Conservation (phyloP, 2,113 vertebrate genomes). For the Alethe castanea region DNA sequence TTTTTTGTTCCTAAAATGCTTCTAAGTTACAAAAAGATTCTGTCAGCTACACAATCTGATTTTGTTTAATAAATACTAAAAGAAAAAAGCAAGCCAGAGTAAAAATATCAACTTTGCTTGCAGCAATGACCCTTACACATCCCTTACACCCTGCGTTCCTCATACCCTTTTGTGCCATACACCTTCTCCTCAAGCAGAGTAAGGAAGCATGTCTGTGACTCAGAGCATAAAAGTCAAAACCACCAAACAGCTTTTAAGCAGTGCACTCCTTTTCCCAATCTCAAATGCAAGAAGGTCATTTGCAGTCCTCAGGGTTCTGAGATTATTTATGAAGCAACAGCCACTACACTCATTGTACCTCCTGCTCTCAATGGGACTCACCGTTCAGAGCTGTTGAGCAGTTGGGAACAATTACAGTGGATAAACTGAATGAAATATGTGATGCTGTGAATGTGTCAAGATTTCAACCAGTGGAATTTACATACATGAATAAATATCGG, state of each 20-base stretch:
- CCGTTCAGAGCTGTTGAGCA: constrained; percentile 63
- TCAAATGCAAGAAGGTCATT: constrained; percentile 11
- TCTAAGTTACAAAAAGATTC: background rate
- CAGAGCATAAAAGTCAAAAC: background rate
- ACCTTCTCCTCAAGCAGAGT: background rate
- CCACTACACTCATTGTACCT: constrained; percentile 17
- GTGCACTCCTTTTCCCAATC: background rate
- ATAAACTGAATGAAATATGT: constrained; percentile 68
- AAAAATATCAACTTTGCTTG: background rate
- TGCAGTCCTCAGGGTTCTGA: constrained; percentile 18
- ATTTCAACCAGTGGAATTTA: constrained; percentile 62
- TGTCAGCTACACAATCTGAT: background rate
- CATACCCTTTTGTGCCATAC: background rate
- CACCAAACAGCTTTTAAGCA: background rate
- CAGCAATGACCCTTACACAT: background rate
- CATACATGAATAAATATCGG: constrained; percentile 70
- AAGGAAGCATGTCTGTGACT: background rate
- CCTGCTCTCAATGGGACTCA: constrained; percentile 59
- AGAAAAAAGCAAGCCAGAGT: background rate
- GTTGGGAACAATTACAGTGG: constrained; percentile 69
- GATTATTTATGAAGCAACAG: constrained; percentile 61
- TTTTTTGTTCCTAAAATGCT: background rate
- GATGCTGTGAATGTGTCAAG: constrained; percentile 59
- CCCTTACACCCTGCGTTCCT: rapidly evolving
- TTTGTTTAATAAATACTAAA: background rate